Base-by-base conservation (phyloP, 2,888 invertebrate genomes). In the Limnephilus marmoratus region DNA sequence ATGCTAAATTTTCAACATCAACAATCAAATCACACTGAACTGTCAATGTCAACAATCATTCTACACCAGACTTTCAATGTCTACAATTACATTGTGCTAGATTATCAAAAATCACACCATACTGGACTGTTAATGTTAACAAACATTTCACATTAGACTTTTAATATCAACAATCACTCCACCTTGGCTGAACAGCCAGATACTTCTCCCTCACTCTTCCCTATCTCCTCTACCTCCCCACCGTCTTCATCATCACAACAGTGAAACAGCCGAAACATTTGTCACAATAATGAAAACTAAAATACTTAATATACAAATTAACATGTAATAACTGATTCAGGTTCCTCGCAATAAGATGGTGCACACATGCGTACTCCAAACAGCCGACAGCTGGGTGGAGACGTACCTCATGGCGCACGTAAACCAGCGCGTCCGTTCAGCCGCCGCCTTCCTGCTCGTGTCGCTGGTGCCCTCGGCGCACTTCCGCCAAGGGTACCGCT, bases 301-400 rank as follows among this genome's bases (percentile, higher is more conserved):
- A 37, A 4, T 4, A 41, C 41, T 41, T 41, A 41, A 41, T 9
- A 41, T 41, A 4, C 9, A 49, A 49, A 15, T n/a, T 45, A 15
- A 85, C 45, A n/a, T 85, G 85, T 85, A 9, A 29, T 53, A 37
- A 37, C 29, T 41, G 94, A 94, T n/a, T 94, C 95, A 94, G 96
- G 97, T 97, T 1, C 98, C 98, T 0, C 97, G 99, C 93, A 99
- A 99, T 95, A 98, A 99, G 95, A 97, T 98, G 89, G 98, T 98
- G 0, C 99, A 99, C 95, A 97, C 98, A 87, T 99, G 98, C 98
- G 98, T 99, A 24, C 96, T 99, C n/a, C 98, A 98, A 94, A 98
- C 98, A n/a, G 97, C 99, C 94, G 98, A 99, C 94, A 98, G 97
- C 41, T 99, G 99, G 99, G 97, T 99, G 91, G 99, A 99, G 95